A percentile compares a stretch with the other conserved stretches of the same genome.
Evolutionary conservation across 2,113 vertebrate species (phyloP).

Genomic region (Mugil cephalus): DNA sequence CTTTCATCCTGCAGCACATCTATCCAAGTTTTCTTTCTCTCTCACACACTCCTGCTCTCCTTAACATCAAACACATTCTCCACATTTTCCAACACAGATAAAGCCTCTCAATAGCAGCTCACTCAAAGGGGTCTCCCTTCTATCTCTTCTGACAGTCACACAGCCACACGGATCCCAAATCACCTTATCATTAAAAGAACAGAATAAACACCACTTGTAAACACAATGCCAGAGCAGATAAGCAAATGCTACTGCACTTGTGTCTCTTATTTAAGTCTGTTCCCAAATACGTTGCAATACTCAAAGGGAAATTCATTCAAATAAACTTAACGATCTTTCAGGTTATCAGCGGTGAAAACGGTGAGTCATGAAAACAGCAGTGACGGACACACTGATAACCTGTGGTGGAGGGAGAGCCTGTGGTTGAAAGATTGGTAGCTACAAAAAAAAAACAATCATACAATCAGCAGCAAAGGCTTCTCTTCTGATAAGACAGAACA

Average conservation of each 20-base stretch:
- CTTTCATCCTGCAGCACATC: constrained; percentile 14
- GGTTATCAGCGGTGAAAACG: constrained; percentile 38
- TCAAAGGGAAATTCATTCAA: not conserved
- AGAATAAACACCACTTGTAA: not conserved
- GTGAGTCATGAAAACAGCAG: constrained; percentile 36
- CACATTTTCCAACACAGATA: constrained; percentile 69
- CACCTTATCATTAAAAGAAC: constrained; percentile 24
- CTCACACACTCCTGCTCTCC: constrained; percentile 22
- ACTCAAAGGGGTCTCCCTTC: constrained; percentile 51
- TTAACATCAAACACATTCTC: constrained; percentile 74
- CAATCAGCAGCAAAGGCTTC: constrained; percentile 46
- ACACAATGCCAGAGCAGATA: not conserved
- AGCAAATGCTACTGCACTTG: not conserved
- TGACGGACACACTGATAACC: constrained; percentile 30
- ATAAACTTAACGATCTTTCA: constrained; percentile 9
- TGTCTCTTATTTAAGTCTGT: not conserved
- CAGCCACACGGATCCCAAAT: constrained; percentile 18
- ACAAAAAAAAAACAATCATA: constrained; percentile 28
- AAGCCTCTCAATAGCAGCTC: constrained; percentile 57
- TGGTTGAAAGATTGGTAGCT: constrained; percentile 29
- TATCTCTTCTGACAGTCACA: constrained; percentile 46
- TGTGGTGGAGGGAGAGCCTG: not conserved
- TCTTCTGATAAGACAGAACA: constrained; percentile 46
- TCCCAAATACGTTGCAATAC: not conserved
- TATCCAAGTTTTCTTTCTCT: constrained; percentile 5